Percentiles rank a stretch among this genome's conserved stretches.
phyloP scores from a whole-genome alignment of 1,140 invertebrate species.

The Drosophila takahashii region DNA sequence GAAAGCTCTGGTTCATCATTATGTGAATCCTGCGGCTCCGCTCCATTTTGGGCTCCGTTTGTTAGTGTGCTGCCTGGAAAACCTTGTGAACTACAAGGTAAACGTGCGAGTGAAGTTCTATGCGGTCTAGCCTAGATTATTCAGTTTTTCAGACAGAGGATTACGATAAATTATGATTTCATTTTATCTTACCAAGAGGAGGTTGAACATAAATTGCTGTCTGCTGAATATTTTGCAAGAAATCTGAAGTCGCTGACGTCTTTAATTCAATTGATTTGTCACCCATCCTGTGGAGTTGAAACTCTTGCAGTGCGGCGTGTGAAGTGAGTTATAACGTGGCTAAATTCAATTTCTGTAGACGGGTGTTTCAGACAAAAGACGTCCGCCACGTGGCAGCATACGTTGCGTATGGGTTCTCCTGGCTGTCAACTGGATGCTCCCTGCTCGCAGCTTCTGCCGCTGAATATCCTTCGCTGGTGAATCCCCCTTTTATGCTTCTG shows the following conservation, averaged over 20 bases:
- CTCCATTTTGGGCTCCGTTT: neutral
- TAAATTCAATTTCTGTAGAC: conserved; percentile 70
- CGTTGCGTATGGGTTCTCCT: conserved; percentile 58
- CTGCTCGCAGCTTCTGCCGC: conserved; percentile 6
- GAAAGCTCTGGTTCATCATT: neutral
- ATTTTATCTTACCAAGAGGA: no score
- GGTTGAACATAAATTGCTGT: neutral
- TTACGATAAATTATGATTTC: no score
- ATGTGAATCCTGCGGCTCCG: no score
- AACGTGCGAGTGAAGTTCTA: neutral
- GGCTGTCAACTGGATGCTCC: conserved; percentile 21
- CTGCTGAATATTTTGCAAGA: neutral
- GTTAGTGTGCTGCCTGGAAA: neutral
- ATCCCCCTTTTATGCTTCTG: conserved; percentile 21
- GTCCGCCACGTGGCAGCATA: conserved; percentile 51
- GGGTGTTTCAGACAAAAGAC: conserved; percentile 38
- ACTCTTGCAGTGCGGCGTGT: conserved; percentile 30
- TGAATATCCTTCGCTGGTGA: conserved; percentile 8
- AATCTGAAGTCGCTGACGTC: neutral
- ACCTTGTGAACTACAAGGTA: neutral
- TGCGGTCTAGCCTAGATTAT: neutral
- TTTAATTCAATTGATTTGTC: conserved; percentile 27
- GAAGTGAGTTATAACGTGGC: conserved; percentile 71
- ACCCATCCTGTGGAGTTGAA: neutral
- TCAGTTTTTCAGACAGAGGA: neutral